Base-by-base conservation (phyloP, 1,140 invertebrate genomes). In the Drosophila lacertosa region DNA sequence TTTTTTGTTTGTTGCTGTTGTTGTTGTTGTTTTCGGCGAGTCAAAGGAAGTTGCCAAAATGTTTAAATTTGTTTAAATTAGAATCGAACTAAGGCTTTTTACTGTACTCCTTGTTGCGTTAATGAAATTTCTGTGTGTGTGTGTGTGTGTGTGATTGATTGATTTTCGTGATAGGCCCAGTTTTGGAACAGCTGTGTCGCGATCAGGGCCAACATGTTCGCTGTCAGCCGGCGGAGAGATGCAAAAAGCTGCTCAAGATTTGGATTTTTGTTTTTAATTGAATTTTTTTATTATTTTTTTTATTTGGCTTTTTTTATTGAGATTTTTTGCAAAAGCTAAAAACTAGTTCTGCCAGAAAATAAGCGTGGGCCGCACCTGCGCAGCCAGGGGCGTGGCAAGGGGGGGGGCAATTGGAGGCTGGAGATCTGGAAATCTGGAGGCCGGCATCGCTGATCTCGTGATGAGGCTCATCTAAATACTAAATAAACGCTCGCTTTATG, bases 191-290 rank as follows among this genome's bases (percentile, higher is more conserved):
- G 24, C 42, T 45, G 22, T 22, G 42, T 48, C 32, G 44, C 66
- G 77, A 81, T 77, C 78, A 81, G 59, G 78, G 78, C 50, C 69
- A 81, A 77, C 78, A 53, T 74, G 77, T 80, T 73, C 71, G 20
- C 20, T 37, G 13, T 7, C 33, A 29, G 54, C 37, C 37, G 37
- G n/a, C 32, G 48, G 22, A 29, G 33, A 59, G 63, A 59, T 58
- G 55, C 62, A 55, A 55, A 64, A 54, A 44, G 60, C 22, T 55
- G 62, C 26, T 64, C 20, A 57, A 65, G 26, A 18, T 54, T 26
- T 20, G 11, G 13, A 45, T 22, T 45, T n/a, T 26, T 16, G 16
- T 42, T 42, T 11, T 10, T 16, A 26, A 26, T 26, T 6, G 0
- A 26, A 6, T 42, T 20, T 20, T 16, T 42, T 42, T 42, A 2